A percentile compares a stretch with the other conserved stretches of the same genome.
phyloP scores from a whole-genome alignment of 2,797 vertebrate species.

The Urophycis tenuis region DNA sequence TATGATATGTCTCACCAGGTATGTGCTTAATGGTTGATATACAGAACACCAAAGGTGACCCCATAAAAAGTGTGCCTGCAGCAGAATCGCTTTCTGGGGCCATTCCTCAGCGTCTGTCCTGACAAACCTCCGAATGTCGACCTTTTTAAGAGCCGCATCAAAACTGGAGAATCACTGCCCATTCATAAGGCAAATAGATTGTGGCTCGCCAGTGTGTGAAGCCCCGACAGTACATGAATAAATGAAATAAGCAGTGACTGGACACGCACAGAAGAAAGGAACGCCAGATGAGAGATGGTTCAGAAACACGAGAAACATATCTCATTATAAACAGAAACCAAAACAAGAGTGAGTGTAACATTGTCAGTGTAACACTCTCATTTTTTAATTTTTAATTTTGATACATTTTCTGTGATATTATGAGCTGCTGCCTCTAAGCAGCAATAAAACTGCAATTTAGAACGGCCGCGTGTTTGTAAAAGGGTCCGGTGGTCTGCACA shows the following conservation, averaged over 20 bases:
- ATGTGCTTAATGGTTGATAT: conserved; percentile 20
- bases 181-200: not conserved
- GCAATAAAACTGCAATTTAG: not conserved
- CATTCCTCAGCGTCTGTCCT: conserved; percentile 43
- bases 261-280: not conserved
- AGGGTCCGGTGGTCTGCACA: not conserved
- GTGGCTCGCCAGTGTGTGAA: not conserved
- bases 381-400: not conserved
- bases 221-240: not conserved
- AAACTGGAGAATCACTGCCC: not conserved
- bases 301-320: not conserved
- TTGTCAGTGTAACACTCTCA: not conserved
- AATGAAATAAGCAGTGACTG: not conserved
- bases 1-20: conserved; percentile 17
- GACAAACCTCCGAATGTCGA: conserved; percentile 11
- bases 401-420: not conserved
- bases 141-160: not conserved
- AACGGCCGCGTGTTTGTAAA: not conserved
- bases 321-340: not conserved
- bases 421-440: not conserved
- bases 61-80: conserved; percentile 50
- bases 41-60: conserved; percentile 45
- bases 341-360: not conserved
- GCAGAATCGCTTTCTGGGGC: conserved; percentile 35
- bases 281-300: not conserved